Evolutionary conservation across 2,888 invertebrate species (phyloP).

Genomic region (Entomobrya multifasciata): DNA sequence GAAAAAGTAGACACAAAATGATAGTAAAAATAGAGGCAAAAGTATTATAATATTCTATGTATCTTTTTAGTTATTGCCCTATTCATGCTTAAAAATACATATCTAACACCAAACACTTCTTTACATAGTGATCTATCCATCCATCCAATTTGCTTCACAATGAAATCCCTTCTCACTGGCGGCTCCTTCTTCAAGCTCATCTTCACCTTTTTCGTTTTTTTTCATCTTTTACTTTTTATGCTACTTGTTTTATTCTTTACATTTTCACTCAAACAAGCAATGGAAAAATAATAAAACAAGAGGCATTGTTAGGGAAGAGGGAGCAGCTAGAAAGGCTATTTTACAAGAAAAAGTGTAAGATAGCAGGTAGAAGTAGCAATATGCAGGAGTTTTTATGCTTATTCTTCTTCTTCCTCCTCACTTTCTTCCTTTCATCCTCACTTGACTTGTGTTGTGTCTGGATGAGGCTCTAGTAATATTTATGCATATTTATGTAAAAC

Average conservation of each 20-base stretch:
- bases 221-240: not conserved
- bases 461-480: not conserved
- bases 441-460: constrained; percentile 21
- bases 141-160: constrained; percentile 45
- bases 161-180: constrained; percentile 46
- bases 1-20: no score
- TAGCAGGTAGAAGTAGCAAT: no score
- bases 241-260: not conserved
- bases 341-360: not conserved
- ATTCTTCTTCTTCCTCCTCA: not conserved
- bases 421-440: not conserved
- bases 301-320: not conserved
- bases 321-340: not conserved
- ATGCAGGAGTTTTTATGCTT: not conserved
- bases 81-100: no score
- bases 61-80: no score
- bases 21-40: no score
- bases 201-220: not conserved
- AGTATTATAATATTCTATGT: no score
- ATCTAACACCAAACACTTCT: not conserved
- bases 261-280: constrained; percentile 25
- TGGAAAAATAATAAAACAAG: constrained; percentile 5
- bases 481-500: constrained; percentile 63
- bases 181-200: not conserved
- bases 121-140: constrained; percentile 33